Conservation (phyloP, 2,888 invertebrate species). For the Orthosia cruda region DNA sequence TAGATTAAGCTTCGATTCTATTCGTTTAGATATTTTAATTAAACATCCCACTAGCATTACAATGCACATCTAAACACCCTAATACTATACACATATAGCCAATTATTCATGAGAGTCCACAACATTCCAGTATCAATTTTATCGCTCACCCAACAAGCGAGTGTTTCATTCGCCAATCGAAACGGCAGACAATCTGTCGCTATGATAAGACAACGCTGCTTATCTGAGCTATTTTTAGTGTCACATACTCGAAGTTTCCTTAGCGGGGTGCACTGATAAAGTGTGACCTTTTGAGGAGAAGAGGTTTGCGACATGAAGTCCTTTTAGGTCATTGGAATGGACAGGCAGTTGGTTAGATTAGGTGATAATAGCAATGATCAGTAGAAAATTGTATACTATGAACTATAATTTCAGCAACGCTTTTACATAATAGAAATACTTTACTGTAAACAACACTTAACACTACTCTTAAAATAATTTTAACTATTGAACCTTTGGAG, state of each 20-base stretch:
- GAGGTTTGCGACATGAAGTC: constrained; percentile 10
- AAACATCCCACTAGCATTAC: too few species aligned
- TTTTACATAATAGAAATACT: neutral
- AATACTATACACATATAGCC: neutral
- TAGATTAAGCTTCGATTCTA: too few species aligned
- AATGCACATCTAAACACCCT: constrained; percentile 1
- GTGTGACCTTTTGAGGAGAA: constrained; percentile 47
- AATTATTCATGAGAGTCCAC: neutral
- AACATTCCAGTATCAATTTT: constrained; percentile 57
- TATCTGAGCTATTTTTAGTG: constrained; percentile 72
- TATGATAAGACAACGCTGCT: constrained; percentile 71
- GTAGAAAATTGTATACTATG: neutral
- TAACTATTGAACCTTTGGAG: neutral
- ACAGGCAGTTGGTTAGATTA: neutral
- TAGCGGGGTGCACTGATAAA: constrained; percentile 55
- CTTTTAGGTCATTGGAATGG: constrained; percentile 9
- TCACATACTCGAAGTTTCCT: constrained; percentile 57
- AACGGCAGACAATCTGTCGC: constrained; percentile 76
- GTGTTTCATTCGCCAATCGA: constrained; percentile 69
- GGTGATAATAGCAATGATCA: neutral
- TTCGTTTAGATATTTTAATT: too few species aligned
- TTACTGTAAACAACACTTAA: too few species aligned
- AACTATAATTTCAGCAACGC: neutral
- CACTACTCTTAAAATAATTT: neutral
- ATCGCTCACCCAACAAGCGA: constrained; percentile 57